Percentiles rank a stretch among this genome's conserved stretches.
phyloP scores from a whole-genome alignment of 2,113 vertebrate species.

The Paedocypris sp. region DNA sequence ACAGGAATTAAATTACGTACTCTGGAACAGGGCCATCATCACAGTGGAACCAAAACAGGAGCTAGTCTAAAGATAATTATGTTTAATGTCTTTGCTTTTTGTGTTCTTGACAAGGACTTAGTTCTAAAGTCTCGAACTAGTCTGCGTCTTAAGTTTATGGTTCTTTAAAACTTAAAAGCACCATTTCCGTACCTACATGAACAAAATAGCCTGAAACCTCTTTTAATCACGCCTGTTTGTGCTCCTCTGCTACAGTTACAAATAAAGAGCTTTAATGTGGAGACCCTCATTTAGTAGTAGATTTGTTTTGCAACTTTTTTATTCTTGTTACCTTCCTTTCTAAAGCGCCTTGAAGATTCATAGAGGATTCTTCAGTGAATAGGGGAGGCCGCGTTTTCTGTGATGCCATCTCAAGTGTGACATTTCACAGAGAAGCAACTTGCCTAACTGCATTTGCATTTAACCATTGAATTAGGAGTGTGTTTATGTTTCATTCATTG shows the following conservation, averaged over 20 bases:
- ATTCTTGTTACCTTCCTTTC: neutral
- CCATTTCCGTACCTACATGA: no score
- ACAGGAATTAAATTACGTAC: conserved; percentile 12
- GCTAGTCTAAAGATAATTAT: neutral
- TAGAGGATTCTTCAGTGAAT: neutral
- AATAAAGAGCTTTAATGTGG: no score
- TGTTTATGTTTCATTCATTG: conserved; percentile 29
- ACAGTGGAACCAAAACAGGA: conserved; percentile 1
- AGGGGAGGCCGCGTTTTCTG: neutral
- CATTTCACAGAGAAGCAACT: conserved; percentile 8
- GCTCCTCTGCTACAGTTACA: no score
- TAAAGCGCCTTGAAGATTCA: neutral
- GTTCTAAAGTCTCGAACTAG: no score
- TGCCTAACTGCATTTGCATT: conserved; percentile 4
- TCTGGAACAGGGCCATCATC: conserved; percentile 1
- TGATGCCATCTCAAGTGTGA: neutral
- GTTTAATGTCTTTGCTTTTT: no score
- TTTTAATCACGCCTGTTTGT: no score
- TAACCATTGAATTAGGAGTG: neutral
- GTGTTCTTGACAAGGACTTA: no score
- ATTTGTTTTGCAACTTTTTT: no score
- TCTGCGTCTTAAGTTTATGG: no score
- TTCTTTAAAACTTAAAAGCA: no score
- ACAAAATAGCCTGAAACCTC: no score
- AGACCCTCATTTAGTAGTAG: no score